Evolutionary conservation across 1,140 invertebrate species (phyloP).

Genomic region (Ceratina japonica): DNA sequence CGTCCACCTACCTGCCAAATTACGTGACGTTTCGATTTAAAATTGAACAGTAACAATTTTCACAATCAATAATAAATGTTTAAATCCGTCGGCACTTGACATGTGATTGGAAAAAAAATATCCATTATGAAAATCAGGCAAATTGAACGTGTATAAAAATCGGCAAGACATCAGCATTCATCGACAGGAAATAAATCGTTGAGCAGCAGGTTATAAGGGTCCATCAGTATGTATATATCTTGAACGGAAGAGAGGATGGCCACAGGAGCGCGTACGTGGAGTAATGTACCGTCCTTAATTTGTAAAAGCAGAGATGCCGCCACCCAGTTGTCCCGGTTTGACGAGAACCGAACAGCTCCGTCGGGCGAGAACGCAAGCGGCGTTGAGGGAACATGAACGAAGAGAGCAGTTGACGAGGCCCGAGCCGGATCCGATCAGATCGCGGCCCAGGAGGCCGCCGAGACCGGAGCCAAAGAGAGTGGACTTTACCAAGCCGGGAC

Average conservation of each 20-base stretch:
- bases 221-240: neutral
- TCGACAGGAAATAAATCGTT: conserved; percentile 9
- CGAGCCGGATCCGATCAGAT: neutral
- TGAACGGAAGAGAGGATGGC: neutral
- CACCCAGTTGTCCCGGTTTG: conserved; percentile 8
- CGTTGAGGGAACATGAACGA: conserved; percentile 31
- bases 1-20: conserved; percentile 45
- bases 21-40: conserved; percentile 5
- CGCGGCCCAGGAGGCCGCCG: neutral
- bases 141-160: neutral
- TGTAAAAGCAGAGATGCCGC: conserved; percentile 25
- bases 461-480: conserved; percentile 59
- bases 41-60: conserved; percentile 30
- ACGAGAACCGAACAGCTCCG: conserved; percentile 60
- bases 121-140: conserved; percentile 20
- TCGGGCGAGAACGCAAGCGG: conserved; percentile 50
- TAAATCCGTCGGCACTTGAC: too few relatives aligned
- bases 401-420: neutral
- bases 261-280: too few relatives aligned
- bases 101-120: neutral
- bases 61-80: neutral
- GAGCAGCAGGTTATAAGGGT: neutral
- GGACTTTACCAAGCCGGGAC: conserved; percentile 58
- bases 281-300: neutral
- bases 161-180: neutral